These are phyloP conservation scores for Julus scandinavius DNA, from an alignment of 2,888 invertebrate genomes.

Conservation along the genomic window DNA sequence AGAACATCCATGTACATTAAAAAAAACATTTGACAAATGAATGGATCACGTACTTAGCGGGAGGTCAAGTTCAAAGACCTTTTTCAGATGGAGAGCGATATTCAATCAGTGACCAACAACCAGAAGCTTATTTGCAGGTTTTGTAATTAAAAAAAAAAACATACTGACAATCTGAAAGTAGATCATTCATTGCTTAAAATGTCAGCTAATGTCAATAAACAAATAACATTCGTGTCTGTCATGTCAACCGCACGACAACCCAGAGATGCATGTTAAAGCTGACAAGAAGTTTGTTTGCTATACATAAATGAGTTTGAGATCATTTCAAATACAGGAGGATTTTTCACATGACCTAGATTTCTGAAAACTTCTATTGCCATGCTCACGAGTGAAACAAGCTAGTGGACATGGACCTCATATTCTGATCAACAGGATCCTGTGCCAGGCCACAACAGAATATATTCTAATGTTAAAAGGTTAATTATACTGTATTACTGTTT, in stretches of 20 bases:
- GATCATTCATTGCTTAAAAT: background rate
- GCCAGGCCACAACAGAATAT: too few relatives aligned
- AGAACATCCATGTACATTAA: background rate
- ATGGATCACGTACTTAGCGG: background rate
- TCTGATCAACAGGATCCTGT: background rate
- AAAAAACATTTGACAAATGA: background rate
- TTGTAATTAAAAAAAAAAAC: background rate
- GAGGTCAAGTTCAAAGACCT: constrained; percentile 9
- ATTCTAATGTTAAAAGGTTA: too few relatives aligned
- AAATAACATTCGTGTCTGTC: background rate
- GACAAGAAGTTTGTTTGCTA: background rate
- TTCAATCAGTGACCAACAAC: background rate
- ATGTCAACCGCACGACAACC: background rate
- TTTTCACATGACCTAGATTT: constrained; percentile 9
- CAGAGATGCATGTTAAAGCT: background rate
- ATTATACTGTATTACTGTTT: too few relatives aligned
- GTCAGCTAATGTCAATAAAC: background rate
- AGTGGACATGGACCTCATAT: background rate
- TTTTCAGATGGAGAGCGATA: background rate
- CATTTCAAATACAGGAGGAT: background rate
- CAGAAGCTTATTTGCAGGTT: background rate
- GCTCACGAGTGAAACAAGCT: background rate
- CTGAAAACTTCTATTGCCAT: background rate
- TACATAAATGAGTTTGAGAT: background rate
- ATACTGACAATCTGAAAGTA: background rate